These are phyloP conservation scores for Isaurus tuberculatus DNA, from an alignment of 92 coral and sea anemone species.

Conservation along the genomic window DNA sequence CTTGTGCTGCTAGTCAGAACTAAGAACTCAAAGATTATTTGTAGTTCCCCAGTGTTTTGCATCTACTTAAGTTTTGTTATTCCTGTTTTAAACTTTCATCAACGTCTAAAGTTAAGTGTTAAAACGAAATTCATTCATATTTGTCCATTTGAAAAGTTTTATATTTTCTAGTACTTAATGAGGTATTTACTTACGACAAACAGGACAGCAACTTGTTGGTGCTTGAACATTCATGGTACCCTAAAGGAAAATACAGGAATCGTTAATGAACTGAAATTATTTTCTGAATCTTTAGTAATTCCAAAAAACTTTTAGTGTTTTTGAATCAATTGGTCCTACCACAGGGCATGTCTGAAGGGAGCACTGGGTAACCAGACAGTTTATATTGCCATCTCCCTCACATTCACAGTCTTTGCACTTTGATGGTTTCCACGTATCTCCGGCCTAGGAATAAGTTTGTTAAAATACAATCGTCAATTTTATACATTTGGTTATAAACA, in stretches of 20 bases:
- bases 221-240: conserved; percentile 24
- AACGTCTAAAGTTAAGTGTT: too few relatives aligned
- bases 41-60: too few relatives aligned
- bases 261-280: background rate
- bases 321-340: background rate
- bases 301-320: background rate
- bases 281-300: background rate
- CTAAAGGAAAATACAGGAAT: background rate
- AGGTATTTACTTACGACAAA: conserved; percentile 26
- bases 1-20: too few relatives aligned
- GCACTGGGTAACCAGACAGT: conserved; percentile 23
- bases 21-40: too few relatives aligned
- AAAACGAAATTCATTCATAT: too few relatives aligned
- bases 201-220: conserved; percentile 33
- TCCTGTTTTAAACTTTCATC: too few relatives aligned
- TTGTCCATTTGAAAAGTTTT: too few relatives aligned
- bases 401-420: conserved; percentile 42
- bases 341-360: conserved; percentile 16
- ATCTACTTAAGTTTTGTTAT: too few relatives aligned
- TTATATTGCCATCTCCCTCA: conserved; percentile 31
- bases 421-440: conserved; percentile 33
- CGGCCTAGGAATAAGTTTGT: background rate
- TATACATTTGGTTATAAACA: too few relatives aligned
- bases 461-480: background rate
- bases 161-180: too few relatives aligned